Base-by-base conservation (phyloP, 2,797 vertebrate genomes). In the Hipposideros larvatus region DNA sequence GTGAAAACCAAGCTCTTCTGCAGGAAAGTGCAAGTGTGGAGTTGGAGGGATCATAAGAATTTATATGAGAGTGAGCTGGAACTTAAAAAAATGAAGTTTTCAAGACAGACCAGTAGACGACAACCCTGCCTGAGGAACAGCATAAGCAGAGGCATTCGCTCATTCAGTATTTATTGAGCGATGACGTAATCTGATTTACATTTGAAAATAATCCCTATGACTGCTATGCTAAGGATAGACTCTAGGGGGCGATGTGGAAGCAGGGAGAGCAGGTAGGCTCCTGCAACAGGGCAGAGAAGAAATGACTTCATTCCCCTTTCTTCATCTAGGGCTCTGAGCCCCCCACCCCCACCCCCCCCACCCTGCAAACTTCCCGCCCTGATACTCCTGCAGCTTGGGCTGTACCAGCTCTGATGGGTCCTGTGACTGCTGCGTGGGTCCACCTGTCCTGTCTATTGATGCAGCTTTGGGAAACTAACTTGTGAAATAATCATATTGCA, bases 41-140 rank as follows among this genome's bases (percentile, higher is more conserved):
- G 70, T 7, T 74, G 68, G 51, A 77, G 53, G 18, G 13, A 46
- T 34, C 15, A 57, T 53, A 75, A 19, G 37, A 82, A 51, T 51
- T 73, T 80, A 71, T 5, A 0, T 16, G 34, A 15, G 59, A 66
- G 66, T 48, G 48, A 91, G 77, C 13, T 0, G 26, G 68, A 43
- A n/a, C 75, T 75, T 92, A 26, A 71, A 31, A 48, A 53, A 34
- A 37, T 57, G 70, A 53, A 70, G 11, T 83, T 70, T 73, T 94
- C 51, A 46, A 66, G 28, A 37, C 66, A 80, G 87, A 46, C 28
- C 75, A 59, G 13, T 19, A 80, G 4, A 41, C 13, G 5, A 51
- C 11, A 37, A 48, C 34, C n/a, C 15, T 31, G 41, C 21, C 26
- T 2, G 11, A 63, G 89, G 10, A 79, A 37, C 5, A 43, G 34